These are phyloP conservation scores for Holothuria glaberrima DNA, from an alignment of 35 echinoderm and acorn worm species.

Conservation along the genomic window DNA sequence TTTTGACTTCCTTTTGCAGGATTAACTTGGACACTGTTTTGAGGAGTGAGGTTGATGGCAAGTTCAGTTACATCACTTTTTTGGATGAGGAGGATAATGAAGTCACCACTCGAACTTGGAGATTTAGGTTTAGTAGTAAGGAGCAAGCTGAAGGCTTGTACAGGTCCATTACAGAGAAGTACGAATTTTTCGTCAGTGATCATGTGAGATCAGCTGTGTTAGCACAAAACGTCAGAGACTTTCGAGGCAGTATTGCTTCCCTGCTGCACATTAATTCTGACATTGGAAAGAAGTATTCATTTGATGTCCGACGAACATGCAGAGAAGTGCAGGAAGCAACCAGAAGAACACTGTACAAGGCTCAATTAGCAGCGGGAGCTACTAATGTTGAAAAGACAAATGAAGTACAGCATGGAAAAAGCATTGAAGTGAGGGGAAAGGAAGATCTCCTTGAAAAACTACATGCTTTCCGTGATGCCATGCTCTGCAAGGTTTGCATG, in stretches of 20 bases:
- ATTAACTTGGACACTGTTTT: constrained; percentile 63
- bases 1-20: constrained; percentile 59
- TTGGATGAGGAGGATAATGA: constrained; percentile 66
- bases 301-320: constrained; percentile 88
- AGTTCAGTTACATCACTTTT: constrained; percentile 64
- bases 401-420: constrained; percentile 11
- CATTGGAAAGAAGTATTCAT: constrained; percentile 88
- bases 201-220: constrained; percentile 79
- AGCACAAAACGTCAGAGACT: constrained; percentile 80
- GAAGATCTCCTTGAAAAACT: constrained; percentile 63
- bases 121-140: constrained; percentile 76
- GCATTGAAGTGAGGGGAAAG: constrained; percentile 25
- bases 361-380: constrained; percentile 32
- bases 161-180: constrained; percentile 88
- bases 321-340: constrained; percentile 86
- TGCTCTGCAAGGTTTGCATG: constrained; percentile 94
- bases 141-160: constrained; percentile 91
- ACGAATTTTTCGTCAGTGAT: constrained; percentile 88
- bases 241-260: constrained; percentile 84
- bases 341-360: constrained; percentile 64
- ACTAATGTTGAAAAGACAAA: constrained; percentile 33
- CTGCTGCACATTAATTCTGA: constrained; percentile 88
- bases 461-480: constrained; percentile 50
- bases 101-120: constrained; percentile 47
- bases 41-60: constrained; percentile 67